phyloP scores from a whole-genome alignment of 2,888 invertebrate species.

The Oconnorella tubifera region DNA sequence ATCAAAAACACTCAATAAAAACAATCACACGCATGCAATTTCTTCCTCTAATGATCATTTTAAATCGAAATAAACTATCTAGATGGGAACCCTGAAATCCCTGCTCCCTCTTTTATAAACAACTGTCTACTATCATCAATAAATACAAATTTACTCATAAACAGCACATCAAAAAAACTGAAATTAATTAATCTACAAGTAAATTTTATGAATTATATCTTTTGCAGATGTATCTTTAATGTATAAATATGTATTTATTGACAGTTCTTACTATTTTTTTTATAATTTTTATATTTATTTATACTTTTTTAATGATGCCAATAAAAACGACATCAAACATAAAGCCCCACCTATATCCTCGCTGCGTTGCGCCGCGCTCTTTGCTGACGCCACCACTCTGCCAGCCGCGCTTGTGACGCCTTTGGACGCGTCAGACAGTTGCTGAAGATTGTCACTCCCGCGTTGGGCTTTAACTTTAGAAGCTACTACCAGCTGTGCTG shows the following conservation, averaged over 20 bases:
- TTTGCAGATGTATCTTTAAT: no score
- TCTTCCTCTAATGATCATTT: no score
- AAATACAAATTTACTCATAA: no score
- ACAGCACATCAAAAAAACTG: no score
- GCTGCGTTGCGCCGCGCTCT: constrained; percentile 70
- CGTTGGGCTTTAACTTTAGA: constrained; percentile 89
- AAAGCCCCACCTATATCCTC: constrained; percentile 16
- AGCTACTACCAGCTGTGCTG: constrained; percentile 94
- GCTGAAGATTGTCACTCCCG: constrained; percentile 72
- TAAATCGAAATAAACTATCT: no score
- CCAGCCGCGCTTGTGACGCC: constrained; percentile 87
- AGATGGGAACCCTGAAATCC: no score
- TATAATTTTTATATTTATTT: background rate
- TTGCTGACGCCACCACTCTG: constrained; percentile 86
- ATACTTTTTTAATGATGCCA: background rate
- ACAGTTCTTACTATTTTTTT: constrained; percentile 11
- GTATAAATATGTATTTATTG: constrained; percentile 17
- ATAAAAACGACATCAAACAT: background rate
- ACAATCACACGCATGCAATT: no score
- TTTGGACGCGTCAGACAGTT: constrained; percentile 79
- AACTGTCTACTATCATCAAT: no score
- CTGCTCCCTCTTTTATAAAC: no score
- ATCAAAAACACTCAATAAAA: no score
- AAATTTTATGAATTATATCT: no score
- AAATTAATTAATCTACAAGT: no score